Evolutionary conservation across 2,888 invertebrate species (phyloP), one percentile per base, ranked within the genome.

Genomic region (Laothoe populi): DNA sequence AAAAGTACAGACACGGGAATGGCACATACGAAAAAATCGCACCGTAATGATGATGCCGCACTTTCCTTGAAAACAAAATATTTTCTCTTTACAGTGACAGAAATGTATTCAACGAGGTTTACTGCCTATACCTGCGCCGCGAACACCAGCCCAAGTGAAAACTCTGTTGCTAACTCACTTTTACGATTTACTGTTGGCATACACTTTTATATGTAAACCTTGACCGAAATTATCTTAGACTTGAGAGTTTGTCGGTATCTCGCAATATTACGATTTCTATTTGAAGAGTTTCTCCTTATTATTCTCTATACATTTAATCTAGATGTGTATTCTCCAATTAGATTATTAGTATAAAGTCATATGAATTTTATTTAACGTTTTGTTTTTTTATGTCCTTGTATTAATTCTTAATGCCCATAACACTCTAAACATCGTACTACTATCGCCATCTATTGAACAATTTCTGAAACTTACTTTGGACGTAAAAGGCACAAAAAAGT

Each of bases 21-120:
- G 90, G 89, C 87, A 90, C 86, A 91, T 89, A 86, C 89, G 85
- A 87, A 92, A 92, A 92, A 92, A 92, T 92, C 91, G 88, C 80
- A 71, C 73, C 90, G 85, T 92, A 92, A 92, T 92, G 92, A 91
- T 92, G 92, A 92, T 92, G 92, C 77, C 90, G 86, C 88, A 84
- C 86, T 89, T 82, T 86, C 79, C 83, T 86, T 84, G 83, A 83
- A 86, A 88, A 88, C 88, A 87, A 89, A 90, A 90, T 89, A 90
- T 90, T 87, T 88, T 87, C 85, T 84, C 83, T 87, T 86, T 85
- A 86, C 84, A 83, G 84, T 87, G 86, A 86, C 89, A 86, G 82
- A 87, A 87, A 87, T 84, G 85, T 89, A 86, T 88, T 86, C 82
- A 82, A 83, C 80, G 80, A 79, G 77, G 80, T 86, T 86, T 86